These are phyloP conservation scores for Harpalus rufipes DNA, from an alignment of 2,888 invertebrate genomes.

Conservation along the genomic window DNA sequence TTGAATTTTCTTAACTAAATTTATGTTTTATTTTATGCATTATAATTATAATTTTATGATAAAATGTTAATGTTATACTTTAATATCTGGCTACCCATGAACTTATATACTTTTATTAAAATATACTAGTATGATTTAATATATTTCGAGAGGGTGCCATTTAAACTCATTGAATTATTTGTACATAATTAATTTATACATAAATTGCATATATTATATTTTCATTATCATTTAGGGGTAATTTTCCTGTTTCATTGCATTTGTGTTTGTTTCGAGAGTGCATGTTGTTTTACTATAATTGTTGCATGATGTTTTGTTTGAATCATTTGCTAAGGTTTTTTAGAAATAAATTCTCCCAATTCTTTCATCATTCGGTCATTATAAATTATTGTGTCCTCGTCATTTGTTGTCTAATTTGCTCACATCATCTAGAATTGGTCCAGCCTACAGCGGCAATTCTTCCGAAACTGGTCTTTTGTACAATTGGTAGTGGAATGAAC, in stretches of 20 bases:
- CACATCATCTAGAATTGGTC: slow-evolving; percentile 10
- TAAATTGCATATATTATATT: slow-evolving; percentile 65
- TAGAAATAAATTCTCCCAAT: slow-evolving; percentile 60
- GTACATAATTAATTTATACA: slow-evolving; percentile 64
- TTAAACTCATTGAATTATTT: slow-evolving; percentile 45
- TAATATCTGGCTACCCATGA: slow-evolving; percentile 50
- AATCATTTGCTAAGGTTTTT: slow-evolving; percentile 52
- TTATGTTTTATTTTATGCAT: slow-evolving; percentile 54
- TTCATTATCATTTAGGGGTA: slow-evolving; percentile 60
- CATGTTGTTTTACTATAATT: slow-evolving; percentile 65
- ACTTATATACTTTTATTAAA: slow-evolving; percentile 50
- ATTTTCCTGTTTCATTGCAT: slow-evolving; percentile 58
- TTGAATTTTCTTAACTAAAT: slow-evolving; percentile 40
- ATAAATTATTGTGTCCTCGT: slow-evolving; percentile 6
- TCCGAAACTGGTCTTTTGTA: slow-evolving; percentile 46
- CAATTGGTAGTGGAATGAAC: slow-evolving; percentile 41
- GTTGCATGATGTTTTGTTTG: slow-evolving; percentile 65
- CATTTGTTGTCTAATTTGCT: slow-evolving; percentile 7
- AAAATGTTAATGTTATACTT: slow-evolving; percentile 49
- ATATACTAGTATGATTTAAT: slow-evolving; percentile 57
- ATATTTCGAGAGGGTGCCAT: slow-evolving; percentile 63
- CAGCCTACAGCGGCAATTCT: slow-evolving; percentile 41
- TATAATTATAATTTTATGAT: slow-evolving; percentile 42
- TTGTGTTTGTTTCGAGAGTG: slow-evolving; percentile 55
- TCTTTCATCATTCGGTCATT: slow-evolving; percentile 35